A percentile compares a stretch with the other conserved stretches of the same genome.
These are phyloP conservation scores for Tachuris rubrigastra DNA, from an alignment of 2,113 vertebrate species.

Conservation along the genomic window DNA sequence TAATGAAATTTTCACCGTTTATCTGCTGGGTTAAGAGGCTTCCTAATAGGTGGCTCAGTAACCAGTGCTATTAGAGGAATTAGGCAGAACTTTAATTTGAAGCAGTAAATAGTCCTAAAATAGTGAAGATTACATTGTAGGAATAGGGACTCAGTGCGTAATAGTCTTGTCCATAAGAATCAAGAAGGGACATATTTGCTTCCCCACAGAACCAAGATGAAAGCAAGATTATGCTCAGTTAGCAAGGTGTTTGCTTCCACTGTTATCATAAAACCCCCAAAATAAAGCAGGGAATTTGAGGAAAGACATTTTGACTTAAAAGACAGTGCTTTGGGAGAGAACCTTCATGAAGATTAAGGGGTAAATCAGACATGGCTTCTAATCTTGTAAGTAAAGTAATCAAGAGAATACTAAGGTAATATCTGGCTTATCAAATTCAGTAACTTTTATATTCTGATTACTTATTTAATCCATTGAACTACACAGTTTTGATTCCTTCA, in stretches of 20 bases:
- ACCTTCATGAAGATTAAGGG: neutral
- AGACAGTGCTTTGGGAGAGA: neutral
- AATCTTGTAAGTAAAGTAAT: neutral
- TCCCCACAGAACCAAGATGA: neutral
- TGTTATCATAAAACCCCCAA: neutral
- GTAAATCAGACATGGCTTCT: neutral
- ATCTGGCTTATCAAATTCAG: neutral
- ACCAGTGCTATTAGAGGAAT: neutral
- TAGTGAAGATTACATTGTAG: neutral
- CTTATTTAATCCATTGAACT: neutral
- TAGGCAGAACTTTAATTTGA: neutral
- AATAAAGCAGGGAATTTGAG: neutral
- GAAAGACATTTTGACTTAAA: neutral
- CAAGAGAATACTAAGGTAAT: neutral
- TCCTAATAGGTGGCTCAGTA: neutral
- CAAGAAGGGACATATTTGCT: accelerated
- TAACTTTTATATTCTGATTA: neutral
- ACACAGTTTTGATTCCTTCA: neutral
- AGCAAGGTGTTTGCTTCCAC: neutral
- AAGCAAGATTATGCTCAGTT: neutral
- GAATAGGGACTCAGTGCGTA: neutral
- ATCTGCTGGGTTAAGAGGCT: neutral
- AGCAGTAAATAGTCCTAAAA: conserved; percentile 5
- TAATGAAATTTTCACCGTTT: neutral
- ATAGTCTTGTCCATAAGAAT: neutral